Conservation (phyloP, 2,113 vertebrate species). For the Mus musculus region DNA sequence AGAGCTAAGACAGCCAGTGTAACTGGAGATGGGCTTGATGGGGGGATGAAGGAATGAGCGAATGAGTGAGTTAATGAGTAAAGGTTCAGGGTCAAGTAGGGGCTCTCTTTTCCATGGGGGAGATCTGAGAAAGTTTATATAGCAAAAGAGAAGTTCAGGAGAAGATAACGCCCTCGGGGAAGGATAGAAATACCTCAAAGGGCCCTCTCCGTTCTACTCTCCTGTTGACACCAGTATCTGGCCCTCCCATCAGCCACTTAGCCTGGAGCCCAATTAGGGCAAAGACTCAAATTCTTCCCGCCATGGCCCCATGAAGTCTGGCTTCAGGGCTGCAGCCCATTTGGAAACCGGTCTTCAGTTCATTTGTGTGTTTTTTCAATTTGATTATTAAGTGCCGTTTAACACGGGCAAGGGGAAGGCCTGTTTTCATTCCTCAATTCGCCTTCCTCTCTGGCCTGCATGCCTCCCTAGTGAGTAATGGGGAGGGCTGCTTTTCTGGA, state of each 20-base stretch:
- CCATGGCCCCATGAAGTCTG: constrained; percentile 76
- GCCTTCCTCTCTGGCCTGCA: constrained; percentile 85
- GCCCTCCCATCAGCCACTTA: constrained; percentile 13
- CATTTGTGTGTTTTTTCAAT: constrained; percentile 86
- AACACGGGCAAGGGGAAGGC: constrained; percentile 85
- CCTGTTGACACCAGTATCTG: constrained; percentile 39
- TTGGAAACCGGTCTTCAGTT: constrained; percentile 85
- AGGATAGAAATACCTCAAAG: not conserved
- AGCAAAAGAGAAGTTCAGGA: not conserved
- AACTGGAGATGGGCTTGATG: not conserved
- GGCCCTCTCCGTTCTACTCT: not conserved
- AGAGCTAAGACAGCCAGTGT: not conserved
- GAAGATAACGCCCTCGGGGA: not conserved
- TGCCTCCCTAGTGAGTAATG: constrained; percentile 89
- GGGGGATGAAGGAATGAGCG: not conserved
- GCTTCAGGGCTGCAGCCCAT: constrained; percentile 80
- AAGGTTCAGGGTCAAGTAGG: accelerated
- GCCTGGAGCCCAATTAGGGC: constrained; percentile 77
- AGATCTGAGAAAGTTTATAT: not conserved
- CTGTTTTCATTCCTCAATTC: constrained; percentile 87
- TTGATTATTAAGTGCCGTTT: constrained; percentile 86
- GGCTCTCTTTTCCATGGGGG: not conserved
- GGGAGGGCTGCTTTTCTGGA: constrained; percentile 89
- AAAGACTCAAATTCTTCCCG: constrained; percentile 67
- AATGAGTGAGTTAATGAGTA: not conserved